phyloP scores from a whole-genome alignment of 2,888 invertebrate species.

The Cosmorhoe ocellata region DNA sequence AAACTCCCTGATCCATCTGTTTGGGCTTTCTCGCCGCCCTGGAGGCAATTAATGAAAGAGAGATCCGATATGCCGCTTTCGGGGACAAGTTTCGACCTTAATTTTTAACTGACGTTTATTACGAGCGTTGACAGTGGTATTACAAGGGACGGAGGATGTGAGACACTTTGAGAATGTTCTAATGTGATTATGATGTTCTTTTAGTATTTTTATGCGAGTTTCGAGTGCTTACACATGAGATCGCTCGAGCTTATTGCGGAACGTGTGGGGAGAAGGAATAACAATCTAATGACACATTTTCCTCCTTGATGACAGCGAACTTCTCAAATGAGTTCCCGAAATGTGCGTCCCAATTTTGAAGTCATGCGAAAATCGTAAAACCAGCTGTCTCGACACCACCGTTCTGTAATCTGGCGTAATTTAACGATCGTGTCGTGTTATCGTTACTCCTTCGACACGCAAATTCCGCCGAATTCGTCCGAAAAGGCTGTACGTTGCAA shows the following conservation, averaged over 20 bases:
- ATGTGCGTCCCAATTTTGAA: conserved; percentile 62
- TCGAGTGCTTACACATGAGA: conserved; percentile 22
- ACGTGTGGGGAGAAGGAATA: conserved; percentile 27
- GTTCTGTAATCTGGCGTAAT: conserved; percentile 59
- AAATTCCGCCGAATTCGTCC: conserved; percentile 61
- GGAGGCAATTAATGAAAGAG: conserved; percentile 70
- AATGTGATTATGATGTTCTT: conserved; percentile 33
- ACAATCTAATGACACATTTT: conserved; percentile 53
- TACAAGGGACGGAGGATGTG: conserved; percentile 62
- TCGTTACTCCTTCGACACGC: conserved; percentile 67
- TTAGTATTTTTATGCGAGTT: conserved; percentile 30
- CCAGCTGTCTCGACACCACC: conserved; percentile 43
- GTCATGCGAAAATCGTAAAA: conserved; percentile 76
- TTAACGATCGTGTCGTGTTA: conserved; percentile 68
- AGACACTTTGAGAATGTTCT: conserved; percentile 58
- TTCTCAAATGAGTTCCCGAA: conserved; percentile 68
- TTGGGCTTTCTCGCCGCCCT: conserved; percentile 53
- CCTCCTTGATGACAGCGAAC: conserved; percentile 67
- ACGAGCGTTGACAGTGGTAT: conserved; percentile 70
- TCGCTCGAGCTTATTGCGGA: conserved; percentile 18
- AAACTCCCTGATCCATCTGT: conserved; percentile 63
- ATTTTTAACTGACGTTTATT: conserved; percentile 78
- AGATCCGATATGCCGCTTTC: conserved; percentile 60
- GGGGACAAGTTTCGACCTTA: conserved; percentile 64
- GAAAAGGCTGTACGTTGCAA: conserved; percentile 62